Conservation (phyloP, 2,888 invertebrate species). For the Pseudeuparius sepicola region DNA sequence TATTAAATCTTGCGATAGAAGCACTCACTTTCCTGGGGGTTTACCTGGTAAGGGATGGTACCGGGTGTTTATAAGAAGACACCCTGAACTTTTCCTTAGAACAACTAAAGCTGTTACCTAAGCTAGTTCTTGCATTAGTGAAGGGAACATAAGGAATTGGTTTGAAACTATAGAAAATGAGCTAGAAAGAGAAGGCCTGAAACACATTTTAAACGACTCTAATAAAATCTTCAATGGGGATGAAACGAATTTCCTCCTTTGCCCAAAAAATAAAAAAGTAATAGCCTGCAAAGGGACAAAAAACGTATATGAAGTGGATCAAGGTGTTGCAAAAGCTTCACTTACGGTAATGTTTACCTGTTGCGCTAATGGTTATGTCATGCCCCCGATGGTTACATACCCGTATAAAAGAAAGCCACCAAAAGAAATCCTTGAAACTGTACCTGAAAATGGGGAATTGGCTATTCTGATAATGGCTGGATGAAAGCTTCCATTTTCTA, state of each 20-base stretch:
- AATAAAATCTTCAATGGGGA: constrained; percentile 9
- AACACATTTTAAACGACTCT: constrained; percentile 12
- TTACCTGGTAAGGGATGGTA: constrained; percentile 16
- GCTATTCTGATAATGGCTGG: constrained; percentile 5
- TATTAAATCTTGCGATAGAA: constrained; percentile 7
- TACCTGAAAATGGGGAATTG: constrained; percentile 24
- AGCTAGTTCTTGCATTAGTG: constrained; percentile 10
- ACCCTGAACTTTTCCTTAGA: constrained; percentile 8
- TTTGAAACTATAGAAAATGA: constrained; percentile 11
- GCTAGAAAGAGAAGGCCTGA: constrained; percentile 3
- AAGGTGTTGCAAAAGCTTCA: constrained; percentile 18
- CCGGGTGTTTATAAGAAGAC: constrained; percentile 11
- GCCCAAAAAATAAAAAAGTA: constrained; percentile 17
- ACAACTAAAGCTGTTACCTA: constrained; percentile 10
- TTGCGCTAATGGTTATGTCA: constrained; percentile 28
- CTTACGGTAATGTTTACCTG: constrained; percentile 33
- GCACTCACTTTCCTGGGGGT: constrained; percentile 13
- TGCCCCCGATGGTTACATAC: constrained; percentile 25
- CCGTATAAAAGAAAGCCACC: constrained; percentile 8
- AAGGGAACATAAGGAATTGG: constrained; percentile 13
- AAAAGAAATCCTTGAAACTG: background rate
- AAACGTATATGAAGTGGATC: constrained; percentile 33
- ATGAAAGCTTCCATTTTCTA: constrained; percentile 7
- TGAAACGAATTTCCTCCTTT: constrained; percentile 12
- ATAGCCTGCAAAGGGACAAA: constrained; percentile 20